Conservation (phyloP, 1,140 invertebrate species). For the Megathymus violae region DNA sequence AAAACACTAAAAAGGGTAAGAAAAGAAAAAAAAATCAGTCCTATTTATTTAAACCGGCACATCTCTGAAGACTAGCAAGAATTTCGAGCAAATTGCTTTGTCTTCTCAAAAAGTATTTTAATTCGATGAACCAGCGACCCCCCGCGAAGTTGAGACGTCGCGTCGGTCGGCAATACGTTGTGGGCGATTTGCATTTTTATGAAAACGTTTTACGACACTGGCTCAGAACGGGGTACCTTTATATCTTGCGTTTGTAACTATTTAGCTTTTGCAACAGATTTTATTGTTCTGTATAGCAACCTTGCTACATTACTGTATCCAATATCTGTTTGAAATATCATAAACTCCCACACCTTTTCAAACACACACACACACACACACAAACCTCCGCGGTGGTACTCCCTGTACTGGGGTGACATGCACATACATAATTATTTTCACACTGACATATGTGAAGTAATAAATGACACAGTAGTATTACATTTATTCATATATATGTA, state of each 20-base stretch:
- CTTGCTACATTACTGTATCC: no score
- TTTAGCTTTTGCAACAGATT: constrained; percentile 17
- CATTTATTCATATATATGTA: no score
- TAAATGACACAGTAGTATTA: no score
- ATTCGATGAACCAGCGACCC: constrained; percentile 66
- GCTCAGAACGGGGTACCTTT: constrained; percentile 32
- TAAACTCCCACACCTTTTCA: no score
- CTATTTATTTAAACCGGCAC: constrained; percentile 30
- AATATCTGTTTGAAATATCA: no score
- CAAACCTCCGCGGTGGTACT: no score
- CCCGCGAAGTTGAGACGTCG: constrained; percentile 55
- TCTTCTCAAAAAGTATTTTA: constrained; percentile 71
- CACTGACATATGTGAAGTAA: no score
- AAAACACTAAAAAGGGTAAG: background rate
- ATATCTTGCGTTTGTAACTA: constrained; percentile 4
- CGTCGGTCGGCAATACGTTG: constrained; percentile 63
- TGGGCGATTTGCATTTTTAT: constrained; percentile 75
- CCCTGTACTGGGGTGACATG: no score
- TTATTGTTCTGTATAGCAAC: no score
- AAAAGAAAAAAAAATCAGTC: constrained; percentile 8
- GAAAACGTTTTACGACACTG: constrained; percentile 63
- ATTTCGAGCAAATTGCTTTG: constrained; percentile 59
- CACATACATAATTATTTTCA: no score
- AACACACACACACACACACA: no score
- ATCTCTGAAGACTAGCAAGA: constrained; percentile 38